Evolutionary conservation across 2,888 invertebrate genomes (phyloP).

Genomic region (Microdon myrmicae): DNA sequence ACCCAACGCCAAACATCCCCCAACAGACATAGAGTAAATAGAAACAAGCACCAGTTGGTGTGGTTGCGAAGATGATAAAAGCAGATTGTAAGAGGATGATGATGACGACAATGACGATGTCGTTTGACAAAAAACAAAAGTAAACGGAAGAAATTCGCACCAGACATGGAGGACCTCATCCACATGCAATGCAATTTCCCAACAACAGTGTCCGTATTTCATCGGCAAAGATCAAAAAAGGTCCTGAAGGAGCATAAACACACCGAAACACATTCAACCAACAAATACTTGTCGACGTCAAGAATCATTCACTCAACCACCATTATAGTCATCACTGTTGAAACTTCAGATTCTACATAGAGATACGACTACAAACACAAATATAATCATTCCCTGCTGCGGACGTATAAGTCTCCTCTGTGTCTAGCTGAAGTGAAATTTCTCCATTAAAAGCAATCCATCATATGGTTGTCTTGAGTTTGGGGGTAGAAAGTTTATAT

Average conservation of each 20-base stretch:
- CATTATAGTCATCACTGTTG: constrained; percentile 46
- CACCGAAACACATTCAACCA: constrained; percentile 26
- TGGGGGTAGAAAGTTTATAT: constrained; percentile 33
- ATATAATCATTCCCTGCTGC: constrained; percentile 23
- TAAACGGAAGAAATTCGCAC: constrained; percentile 42
- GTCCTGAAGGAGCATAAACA: constrained; percentile 33
- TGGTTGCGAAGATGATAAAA: constrained; percentile 8
- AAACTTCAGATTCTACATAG: too few species aligned
- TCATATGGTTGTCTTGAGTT: constrained; percentile 30
- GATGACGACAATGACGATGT: constrained; percentile 7
- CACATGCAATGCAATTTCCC: constrained; percentile 2
- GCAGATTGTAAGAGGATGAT: constrained; percentile 4
- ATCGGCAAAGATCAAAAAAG: constrained; percentile 50
- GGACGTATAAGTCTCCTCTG: constrained; percentile 16
- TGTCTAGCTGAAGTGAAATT: constrained; percentile 45
- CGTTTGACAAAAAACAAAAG: constrained; percentile 30
- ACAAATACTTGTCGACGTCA: constrained; percentile 36
- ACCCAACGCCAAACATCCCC: constrained; percentile 9
- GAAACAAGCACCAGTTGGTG: constrained; percentile 25
- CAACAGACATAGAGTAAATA: constrained; percentile 14
- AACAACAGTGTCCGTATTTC: constrained; percentile 6
- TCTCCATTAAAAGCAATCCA: constrained; percentile 48
- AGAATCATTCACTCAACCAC: constrained; percentile 50
- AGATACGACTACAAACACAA: too few species aligned
- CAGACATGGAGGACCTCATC: constrained; percentile 48